Base-by-base conservation (phyloP, 1,140 invertebrate genomes). In the Drosophila ficusphila region DNA sequence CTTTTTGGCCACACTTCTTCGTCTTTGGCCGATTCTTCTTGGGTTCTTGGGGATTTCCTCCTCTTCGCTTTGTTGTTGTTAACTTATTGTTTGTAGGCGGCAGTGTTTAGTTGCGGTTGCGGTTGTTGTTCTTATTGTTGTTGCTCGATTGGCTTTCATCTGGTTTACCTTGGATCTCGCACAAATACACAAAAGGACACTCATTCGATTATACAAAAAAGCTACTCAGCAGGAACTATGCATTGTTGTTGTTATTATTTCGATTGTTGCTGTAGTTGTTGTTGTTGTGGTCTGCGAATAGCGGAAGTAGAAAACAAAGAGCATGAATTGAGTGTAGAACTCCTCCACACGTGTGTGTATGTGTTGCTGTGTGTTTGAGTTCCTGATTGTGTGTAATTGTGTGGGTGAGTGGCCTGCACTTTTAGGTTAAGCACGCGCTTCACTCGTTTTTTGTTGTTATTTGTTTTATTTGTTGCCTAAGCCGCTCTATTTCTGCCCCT, bases 391-490 rank as follows among this genome's bases (percentile, higher is more conserved):
- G 44, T 70, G 51, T 39, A 56, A 51, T 34, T 47, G 75, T 36
- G 48, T 52, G 49, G 41, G 56, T 76, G 52, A 74, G 34, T 70
- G 64, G 60, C 58, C 54, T 81, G 60, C 64, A 82, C 58, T 88
- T 86, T 86, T 86, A 89, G 82, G 82, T 86, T 86, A 86, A 86
- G 82, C 82, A 88, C 82, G 46, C 82, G 81, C 64, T 86, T 82
- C 82, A 82, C 82, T 85, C 77, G 74, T 65, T 76, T 85, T 64
- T 39, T 16, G 18, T 9, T 48, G 6, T 36, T 70, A 62, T 57
- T 70, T 76, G 7, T 42, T 75, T 21, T 39, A 60, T 14, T 44
- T 42, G 39, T 38, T 49, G 53, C 39, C 76, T 85, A 78, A 85
- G 75, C 72, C 71, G 65, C 79, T 42, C 53, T 60, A 68, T 58